Conservation (phyloP, 2,797 vertebrate genomes). For the Columba guinea region DNA sequence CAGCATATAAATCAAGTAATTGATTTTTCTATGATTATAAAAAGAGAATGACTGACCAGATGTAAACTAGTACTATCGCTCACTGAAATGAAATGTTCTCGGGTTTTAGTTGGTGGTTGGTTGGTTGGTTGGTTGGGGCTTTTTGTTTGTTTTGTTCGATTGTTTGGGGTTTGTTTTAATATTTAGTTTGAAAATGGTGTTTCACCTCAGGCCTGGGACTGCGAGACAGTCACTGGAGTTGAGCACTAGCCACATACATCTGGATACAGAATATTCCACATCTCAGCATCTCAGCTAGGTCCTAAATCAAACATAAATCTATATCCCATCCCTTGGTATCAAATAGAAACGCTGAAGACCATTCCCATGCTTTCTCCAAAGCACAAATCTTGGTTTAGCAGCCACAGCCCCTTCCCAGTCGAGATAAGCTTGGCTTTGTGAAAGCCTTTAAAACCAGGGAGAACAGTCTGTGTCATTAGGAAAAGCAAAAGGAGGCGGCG, state of each 20-base stretch:
- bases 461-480: rapidly evolving
- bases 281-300: not conserved
- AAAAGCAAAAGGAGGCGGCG: not conserved
- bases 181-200: not conserved
- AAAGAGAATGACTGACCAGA: not conserved
- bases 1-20: not conserved
- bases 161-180: not conserved
- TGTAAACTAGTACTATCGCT: not conserved
- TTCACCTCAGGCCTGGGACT: not conserved
- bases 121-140: too few species aligned
- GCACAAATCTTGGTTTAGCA: not conserved
- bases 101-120: too few species aligned
- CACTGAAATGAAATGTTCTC: not conserved
- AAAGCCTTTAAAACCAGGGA: not conserved
- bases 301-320: not conserved
- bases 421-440: not conserved
- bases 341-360: rapidly evolving
- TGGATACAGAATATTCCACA: not conserved
- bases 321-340: not conserved
- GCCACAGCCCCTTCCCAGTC: not conserved
- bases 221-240: not conserved
- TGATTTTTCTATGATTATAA: not conserved
- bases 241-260: not conserved
- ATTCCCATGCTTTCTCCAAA: not conserved
- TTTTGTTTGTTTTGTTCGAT: rapidly evolving